Evolutionary conservation across 2,888 invertebrate species (phyloP), one percentile per base, ranked within the genome.

Genomic region (Choristoneura rosaceana): DNA sequence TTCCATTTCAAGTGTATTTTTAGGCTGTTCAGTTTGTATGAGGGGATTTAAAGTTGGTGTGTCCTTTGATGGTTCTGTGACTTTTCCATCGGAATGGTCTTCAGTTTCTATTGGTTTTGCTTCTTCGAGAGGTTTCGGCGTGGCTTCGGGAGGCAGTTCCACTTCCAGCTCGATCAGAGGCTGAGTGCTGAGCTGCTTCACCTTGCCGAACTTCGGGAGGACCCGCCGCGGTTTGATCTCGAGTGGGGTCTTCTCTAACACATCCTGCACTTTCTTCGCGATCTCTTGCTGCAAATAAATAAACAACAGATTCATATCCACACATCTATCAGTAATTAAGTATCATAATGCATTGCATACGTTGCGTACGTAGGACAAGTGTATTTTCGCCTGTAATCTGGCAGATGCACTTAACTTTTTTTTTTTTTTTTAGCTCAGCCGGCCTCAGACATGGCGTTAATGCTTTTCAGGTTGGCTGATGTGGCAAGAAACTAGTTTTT

Each of bases 181-280:
- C 2, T 83, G 80, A 0, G 84, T 77, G 7, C 80, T 79, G n/a
- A 84, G 79, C n/a, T 84, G 79, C 43, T 86, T 86, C 15, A 89
- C 80, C 62, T 88, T 85, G 0, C 89, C 88, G 14, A 92, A 83
- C 10, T 88, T 81, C 0, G 92, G 92, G 50, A 90, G 79, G 68
- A 89, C 90, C 0, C 89, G 81, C 0, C 92, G 84, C 2, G 93
- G 92, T 76, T 87, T 87, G 47, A 94, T 91, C 75, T 95, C 95
- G 2, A 98, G 90, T 0, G 98, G 98, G 0, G 97, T 97, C 77
- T 96, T 95, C 38, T 95, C 95, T 58, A 98, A 89, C 0, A 97
- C 96, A 63, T 95, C 95, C 75, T 96, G 93, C 12, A 98, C 96
- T 90, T 97, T 96, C 68, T 95, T 95, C 41, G 95, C 94, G 63